Base-by-base conservation (phyloP, 2,888 invertebrate genomes). In the Sturmia bella region DNA sequence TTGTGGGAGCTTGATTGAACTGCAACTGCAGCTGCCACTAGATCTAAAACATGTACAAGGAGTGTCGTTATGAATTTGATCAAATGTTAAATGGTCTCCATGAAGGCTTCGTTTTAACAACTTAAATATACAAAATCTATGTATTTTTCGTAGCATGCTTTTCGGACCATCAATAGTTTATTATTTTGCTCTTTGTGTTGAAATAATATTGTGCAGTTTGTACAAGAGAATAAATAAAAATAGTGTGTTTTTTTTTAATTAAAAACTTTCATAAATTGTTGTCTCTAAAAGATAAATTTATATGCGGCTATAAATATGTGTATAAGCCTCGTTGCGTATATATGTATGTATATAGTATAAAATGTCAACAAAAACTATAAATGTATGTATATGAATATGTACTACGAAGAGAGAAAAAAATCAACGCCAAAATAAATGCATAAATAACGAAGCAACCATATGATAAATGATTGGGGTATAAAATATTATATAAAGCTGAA, bases 181-280 rank as follows among this genome's bases (percentile, higher is more conserved):
- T 68, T 13, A 13, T 66, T 11, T 19, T 75, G 66, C 21, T 66
- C 11, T 57, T 50, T 66, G 57, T 52, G 57, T 68, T 75, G 66
- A 75, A 75, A 59, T 75, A 66, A 59, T 59, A 56, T 64, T 74
- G 63, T 24, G 19, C 54, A 45, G 63, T 56, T 45, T 21, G 15
- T 63, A 37, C 3, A 39, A 27, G 50, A 45, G 41, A 39, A 12
- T 15, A 59, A 57, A 56, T 43, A 50, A 37, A 32, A 56, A 68
- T 37, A 66, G 50, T 9, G 15, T 24, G 45, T 45, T 61, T 79
- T 79, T 73, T 79, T 79, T 73, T 56, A 79, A 73, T 79, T 73
- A 74, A 79, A 79, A 73, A 68, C 61, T 68, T 73, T 79, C 56
- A 73, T 74, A 79, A 73, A 79, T 74, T 57, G 61, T 27, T 72